Base-by-base conservation (phyloP, 2,888 invertebrate genomes). In the Eilema depressum region DNA sequence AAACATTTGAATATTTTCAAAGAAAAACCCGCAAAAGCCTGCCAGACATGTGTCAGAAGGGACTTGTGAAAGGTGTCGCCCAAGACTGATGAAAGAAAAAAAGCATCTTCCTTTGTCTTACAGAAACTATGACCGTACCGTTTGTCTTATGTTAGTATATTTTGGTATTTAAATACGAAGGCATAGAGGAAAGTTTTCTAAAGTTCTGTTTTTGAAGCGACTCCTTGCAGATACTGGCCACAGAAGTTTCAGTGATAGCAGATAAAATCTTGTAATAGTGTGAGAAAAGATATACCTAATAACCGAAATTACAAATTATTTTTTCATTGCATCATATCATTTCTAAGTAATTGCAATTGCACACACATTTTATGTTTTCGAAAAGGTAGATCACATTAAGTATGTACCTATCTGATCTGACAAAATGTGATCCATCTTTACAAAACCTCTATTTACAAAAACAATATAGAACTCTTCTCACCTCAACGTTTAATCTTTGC, bases 1-100 rank as follows among this genome's bases (percentile, higher is more conserved):
- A 80, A 79, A 83, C 79, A 82, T 81, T 78, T 79, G 75, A 79
- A 80, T 82, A 83, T 81, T 79, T 80, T 75, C 79, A 71, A 78
- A 75, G 79, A 78, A 83, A 79, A 74, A 72, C 78, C 71, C 66
- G 60, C 64, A 72, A 75, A 83, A 75, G 74, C 80, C 71, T 73
- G 63, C 67, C 68, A 75, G 76, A 82, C 76, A 76, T 74, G 73
- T 70, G 83, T 74, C 75, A 76, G 30, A 73, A 70, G 41, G 33
- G 57, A 74, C 69, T 65, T 71, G 68, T 70, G 69, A 67, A 67
- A 80, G 68, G 74, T 75, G 81, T 76, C 71, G 68, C 25, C 68
- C 0, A 71, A 74, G 75, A 79, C 73, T 64, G 74, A 81, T 79
- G 74, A 77, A 74, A 79, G 71, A 23, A 62, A 67, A 81, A 74